Evolutionary conservation across 1,140 invertebrate genomes (phyloP), one percentile per base, ranked within the genome.

Genomic region (Acromyrmex echinatior): DNA sequence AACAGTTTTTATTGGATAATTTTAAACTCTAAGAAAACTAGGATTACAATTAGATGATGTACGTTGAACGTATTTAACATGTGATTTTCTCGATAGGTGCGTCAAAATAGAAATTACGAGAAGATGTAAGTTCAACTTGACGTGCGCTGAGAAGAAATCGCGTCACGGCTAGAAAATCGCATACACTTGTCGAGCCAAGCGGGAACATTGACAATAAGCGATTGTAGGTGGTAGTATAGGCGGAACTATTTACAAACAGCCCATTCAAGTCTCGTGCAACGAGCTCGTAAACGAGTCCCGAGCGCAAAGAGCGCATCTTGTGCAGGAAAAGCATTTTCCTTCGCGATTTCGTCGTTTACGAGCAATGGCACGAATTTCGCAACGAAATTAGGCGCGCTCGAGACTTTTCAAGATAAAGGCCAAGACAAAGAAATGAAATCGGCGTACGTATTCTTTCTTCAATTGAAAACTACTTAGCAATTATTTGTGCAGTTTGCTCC

Each of bases 201-300:
- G 28, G 25, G 39, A 79, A 68, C 58, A 25, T 65, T 56, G 74
- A 73, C 68, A 82, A 71, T 86, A 85, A 28, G 39, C 12, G 58
- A 51, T 60, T 49, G 68, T n/a, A 70, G 14, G n/a, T 12, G 51
- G 4, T 28, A 10, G 10, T 25, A 28, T 60, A 18, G 84, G 21
- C 25, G 65, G 39, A 39, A 80, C 70, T 90, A 90, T 90, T 90
- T 90, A 90, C 88, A 82, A 90, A 87, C 89, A 68, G 45, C 31
- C 73, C 65, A 62, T 87, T 89, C 73, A 65, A 76, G 45, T 62
- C 53, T 78, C 58, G 39, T 58, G 68, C 31, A 28, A 74, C 31
- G 80, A 76, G 77, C 63, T 53, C 62, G 45, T 84, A 84, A 76
- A 84, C 80, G 53, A 62, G 68, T 68, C 21, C 16, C 51, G 35